Evolutionary conservation across 1,140 invertebrate genomes (phyloP), one percentile per base, ranked within the genome.

Genomic region (Odontomachus brunneus): DNA sequence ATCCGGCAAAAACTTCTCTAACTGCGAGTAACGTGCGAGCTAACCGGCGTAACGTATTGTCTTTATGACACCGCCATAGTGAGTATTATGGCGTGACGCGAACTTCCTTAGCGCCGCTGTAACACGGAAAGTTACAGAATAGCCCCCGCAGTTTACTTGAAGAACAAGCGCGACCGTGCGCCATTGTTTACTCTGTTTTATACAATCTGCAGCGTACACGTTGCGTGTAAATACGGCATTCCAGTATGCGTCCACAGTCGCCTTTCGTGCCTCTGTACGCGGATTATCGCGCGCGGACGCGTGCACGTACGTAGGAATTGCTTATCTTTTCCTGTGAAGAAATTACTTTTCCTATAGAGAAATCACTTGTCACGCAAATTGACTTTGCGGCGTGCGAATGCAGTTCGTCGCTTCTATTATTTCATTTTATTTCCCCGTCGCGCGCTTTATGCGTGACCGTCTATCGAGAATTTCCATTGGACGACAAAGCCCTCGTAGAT

Each of bases 381-480:
- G 3, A 11, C 9, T 44, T 44, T 9, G 4, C 38, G 38, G 9
- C 9, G 38, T 7, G 38, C 9, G 38, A 4, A 11, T 5, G 29
- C 29, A 33, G n/a, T n/a, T n/a, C 5, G 29, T 33, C 29, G 29
- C 29, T 5, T 33, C 29, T 3, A 44, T 72, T 62, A 74, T 59
- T 44, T 82, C 33, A 75, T 55, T 82, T 29, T 19, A n/a, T 12
- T 44, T 66, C n/a, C 19, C 12, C 63, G 19, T 62, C 7, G 12
- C n/a, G n/a, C 17, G 29, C 22, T 62, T 29, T 51, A 26, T 19
- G 51, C 75, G 63, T 71, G 65, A 75, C 59, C 73, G 73, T 33
- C 38, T 71, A 80, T 80, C 51, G 69, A 74, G 69, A 82, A 82
- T 82, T 82, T 74, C 71, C 69, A 60, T 74, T 62, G 55, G 81